Evolutionary conservation across 2,113 vertebrate genomes (phyloP).

Genomic region (Laticauda laticaudata): DNA sequence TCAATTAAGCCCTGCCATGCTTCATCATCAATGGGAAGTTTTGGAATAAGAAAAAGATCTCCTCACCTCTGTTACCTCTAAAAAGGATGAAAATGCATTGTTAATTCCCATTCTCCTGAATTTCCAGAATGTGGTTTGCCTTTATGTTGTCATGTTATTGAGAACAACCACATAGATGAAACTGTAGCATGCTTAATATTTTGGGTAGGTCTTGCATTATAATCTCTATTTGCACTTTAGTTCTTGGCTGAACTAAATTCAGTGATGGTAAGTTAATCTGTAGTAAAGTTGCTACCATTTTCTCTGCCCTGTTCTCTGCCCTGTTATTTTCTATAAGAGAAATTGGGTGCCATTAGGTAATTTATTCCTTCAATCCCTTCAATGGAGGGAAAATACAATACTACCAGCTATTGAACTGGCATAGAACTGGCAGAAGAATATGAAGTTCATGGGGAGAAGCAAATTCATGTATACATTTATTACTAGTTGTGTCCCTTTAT

Average conservation of each 20-base stretch:
- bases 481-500: background rate
- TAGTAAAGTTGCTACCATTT: background rate
- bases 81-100: background rate
- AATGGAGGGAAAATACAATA: background rate
- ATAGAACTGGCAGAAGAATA: background rate
- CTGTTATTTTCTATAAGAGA: background rate
- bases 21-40: background rate
- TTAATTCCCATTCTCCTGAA: background rate
- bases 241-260: background rate
- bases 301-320: background rate
- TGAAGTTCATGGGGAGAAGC: background rate
- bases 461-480: background rate
- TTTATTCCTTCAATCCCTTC: background rate
- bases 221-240: background rate
- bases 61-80: background rate
- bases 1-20: background rate
- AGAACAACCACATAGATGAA: background rate
- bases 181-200: background rate
- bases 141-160: background rate
- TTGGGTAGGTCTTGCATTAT: background rate
- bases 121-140: background rate
- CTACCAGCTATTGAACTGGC: background rate
- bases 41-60: background rate
- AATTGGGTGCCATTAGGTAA: background rate
- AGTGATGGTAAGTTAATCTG: background rate